Evolutionary conservation across 2,113 vertebrate species (phyloP).

Genomic region (Aramus guarauna): DNA sequence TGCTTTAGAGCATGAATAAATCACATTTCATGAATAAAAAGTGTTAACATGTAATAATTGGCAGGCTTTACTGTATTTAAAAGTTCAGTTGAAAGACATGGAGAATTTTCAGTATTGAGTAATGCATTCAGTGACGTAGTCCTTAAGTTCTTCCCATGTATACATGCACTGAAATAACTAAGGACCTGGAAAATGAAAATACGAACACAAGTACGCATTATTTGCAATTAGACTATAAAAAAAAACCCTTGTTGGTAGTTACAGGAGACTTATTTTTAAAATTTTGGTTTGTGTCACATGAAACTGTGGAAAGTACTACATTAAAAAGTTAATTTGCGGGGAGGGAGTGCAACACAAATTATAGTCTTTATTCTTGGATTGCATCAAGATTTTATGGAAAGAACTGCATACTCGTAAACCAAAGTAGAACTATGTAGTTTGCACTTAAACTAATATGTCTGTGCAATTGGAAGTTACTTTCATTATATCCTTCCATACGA

Average conservation of each 20-base stretch:
- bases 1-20: background rate
- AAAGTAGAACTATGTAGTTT: background rate
- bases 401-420: background rate
- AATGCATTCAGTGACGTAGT: background rate
- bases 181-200: background rate
- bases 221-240: background rate
- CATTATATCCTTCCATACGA: background rate
- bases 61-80: background rate
- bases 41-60: background rate
- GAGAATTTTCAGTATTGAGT: background rate
- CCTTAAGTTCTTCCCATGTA: background rate
- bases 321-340: background rate
- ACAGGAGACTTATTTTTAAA: background rate
- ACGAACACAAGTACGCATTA: background rate
- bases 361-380: background rate
- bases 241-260: background rate
- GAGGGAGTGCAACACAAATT: background rate
- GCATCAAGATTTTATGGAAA: background rate
- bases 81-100: background rate
- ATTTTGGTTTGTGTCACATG: accelerated
- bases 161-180: background rate
- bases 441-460: background rate
- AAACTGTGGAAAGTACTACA: background rate
- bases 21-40: background rate
- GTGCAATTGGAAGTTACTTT: background rate